Base-by-base conservation (phyloP, 2,113 vertebrate species). In the Propithecus coquereli region DNA sequence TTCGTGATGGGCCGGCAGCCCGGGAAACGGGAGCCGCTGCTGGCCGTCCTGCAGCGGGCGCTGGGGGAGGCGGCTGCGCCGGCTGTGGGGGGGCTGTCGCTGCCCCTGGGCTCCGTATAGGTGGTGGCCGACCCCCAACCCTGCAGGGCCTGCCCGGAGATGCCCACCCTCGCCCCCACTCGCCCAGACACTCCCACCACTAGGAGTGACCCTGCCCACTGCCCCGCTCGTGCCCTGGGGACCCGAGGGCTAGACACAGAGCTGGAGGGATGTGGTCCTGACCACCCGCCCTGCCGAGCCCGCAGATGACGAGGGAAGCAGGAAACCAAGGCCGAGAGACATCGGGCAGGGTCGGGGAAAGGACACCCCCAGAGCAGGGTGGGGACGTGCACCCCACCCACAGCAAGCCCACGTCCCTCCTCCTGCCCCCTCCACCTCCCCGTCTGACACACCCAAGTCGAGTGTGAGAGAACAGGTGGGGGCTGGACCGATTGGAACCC, bases 151-250 rank as follows among this genome's bases (percentile, higher is more conserved):
- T 45, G 9, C 57, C 52, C 37, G 37, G 37, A 43, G 40, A 16
- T 34, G 6, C 37, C 40, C 4, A 11, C 23, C 70, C 54, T 16
- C 2, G 3, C 20, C 37, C 5, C n/a, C 85, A 86, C 40, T 23
- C 2, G 12, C 30, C 20, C 68, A 52, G 47, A 45, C 4, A 5
- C 61, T 4, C 20, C 59, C 40, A 23, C 61, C 50, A 52, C 43
- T 4, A 0, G 2, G 9, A 0, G 22, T 5, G 13, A n/a, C 63
- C 65, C 30, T 3, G 0, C 2, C 54, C 40, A 2, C 3, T 6
- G 6, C 34, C 25, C 2, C 0, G 50, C 37, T 77, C 37, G 57
- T 4, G 59, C 34, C 25, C 59, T 47, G 30, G 30, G n/a, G 34
- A 70, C 59, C 50, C 13, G 4, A 16, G 50, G 30, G 18, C 77